These are phyloP conservation scores for Bembecia ichneumoniformis DNA, from an alignment of 2,888 invertebrate genomes.

Conservation along the genomic window DNA sequence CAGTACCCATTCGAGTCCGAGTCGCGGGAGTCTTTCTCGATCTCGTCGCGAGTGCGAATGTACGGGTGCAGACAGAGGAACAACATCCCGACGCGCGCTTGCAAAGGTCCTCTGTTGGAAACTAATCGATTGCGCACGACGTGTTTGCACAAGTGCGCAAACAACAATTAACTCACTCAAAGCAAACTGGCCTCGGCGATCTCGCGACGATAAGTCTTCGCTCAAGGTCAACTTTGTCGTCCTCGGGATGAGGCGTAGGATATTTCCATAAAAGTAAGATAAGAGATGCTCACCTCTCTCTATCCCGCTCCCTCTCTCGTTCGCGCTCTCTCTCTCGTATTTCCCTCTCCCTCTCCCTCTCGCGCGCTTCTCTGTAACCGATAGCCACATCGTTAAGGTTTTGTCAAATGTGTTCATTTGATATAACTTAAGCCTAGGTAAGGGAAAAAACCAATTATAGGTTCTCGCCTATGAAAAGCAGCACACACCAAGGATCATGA, in stretches of 20 bases:
- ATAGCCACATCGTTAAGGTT: conserved; percentile 12
- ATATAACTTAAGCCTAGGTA: too few relatives aligned
- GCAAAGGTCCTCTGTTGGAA: not conserved
- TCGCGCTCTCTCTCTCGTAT: conserved; percentile 43
- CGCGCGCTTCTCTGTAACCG: conserved; percentile 28
- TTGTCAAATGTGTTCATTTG: conserved; percentile 34
- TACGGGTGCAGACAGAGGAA: conserved; percentile 33
- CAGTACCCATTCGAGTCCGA: too few relatives aligned
- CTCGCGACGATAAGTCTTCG: not conserved
- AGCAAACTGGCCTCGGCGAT: not conserved
- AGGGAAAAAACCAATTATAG: too few relatives aligned
- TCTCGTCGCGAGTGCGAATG: conserved; percentile 50
- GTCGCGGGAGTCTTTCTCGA: conserved; percentile 13
- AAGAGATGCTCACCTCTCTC: conserved; percentile 18
- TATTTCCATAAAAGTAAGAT: too few relatives aligned
- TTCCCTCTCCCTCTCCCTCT: conserved; percentile 24
- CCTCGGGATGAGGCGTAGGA: too few relatives aligned
- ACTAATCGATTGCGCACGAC: not conserved
- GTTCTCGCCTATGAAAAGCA: too few relatives aligned
- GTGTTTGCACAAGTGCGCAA: not conserved
- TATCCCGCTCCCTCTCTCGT: conserved; percentile 33
- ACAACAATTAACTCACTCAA: not conserved
- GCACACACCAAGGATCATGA: too few relatives aligned
- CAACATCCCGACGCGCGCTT: not conserved
- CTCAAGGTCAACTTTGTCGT: conserved; percentile 32